A percentile compares a stretch with the other conserved stretches of the same genome.
phyloP scores from a whole-genome alignment of 2,113 vertebrate species.

The Arizona elegans region DNA sequence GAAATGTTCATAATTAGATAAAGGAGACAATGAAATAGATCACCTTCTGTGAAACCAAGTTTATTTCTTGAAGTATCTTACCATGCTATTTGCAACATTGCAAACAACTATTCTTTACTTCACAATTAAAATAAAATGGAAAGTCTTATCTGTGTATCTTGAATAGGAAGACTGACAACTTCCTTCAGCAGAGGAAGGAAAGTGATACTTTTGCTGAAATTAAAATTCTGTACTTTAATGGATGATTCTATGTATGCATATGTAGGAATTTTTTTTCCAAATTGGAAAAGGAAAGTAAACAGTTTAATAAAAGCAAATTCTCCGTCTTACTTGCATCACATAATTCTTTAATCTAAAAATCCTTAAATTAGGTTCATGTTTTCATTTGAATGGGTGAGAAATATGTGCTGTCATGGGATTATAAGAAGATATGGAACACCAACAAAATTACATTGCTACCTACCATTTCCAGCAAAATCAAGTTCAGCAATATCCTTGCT shows the following conservation, averaged over 20 bases:
- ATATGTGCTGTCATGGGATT: not conserved
- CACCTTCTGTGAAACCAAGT: not conserved
- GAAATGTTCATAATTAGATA: not conserved
- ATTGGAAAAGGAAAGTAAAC: slow-evolving; percentile 33
- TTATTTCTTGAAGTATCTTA: not conserved
- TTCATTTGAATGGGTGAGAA: slow-evolving; percentile 34
- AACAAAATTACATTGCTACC: slow-evolving; percentile 43
- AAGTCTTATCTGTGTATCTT: not conserved
- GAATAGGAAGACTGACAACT: not conserved
- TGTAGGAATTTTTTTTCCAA: not conserved
- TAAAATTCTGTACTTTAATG: not conserved
- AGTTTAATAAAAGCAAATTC: slow-evolving; percentile 39
- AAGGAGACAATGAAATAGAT: not conserved
- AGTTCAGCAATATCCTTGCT: slow-evolving; percentile 43
- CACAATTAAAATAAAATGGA: slow-evolving; percentile 1
- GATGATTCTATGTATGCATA: not conserved
- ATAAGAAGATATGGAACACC: slow-evolving; percentile 20
- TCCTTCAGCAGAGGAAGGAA: not conserved
- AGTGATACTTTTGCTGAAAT: not conserved
- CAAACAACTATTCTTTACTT: slow-evolving; percentile 4
- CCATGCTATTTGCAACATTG: not conserved
- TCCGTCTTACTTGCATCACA: not conserved
- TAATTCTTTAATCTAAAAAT: slow-evolving; percentile 44
- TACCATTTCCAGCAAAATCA: slow-evolving; percentile 34
- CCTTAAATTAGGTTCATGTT: slow-evolving; percentile 22